Evolutionary conservation across 2,888 invertebrate species (phyloP), one percentile per base, ranked within the genome.

Genomic region (Salticus scenicus): DNA sequence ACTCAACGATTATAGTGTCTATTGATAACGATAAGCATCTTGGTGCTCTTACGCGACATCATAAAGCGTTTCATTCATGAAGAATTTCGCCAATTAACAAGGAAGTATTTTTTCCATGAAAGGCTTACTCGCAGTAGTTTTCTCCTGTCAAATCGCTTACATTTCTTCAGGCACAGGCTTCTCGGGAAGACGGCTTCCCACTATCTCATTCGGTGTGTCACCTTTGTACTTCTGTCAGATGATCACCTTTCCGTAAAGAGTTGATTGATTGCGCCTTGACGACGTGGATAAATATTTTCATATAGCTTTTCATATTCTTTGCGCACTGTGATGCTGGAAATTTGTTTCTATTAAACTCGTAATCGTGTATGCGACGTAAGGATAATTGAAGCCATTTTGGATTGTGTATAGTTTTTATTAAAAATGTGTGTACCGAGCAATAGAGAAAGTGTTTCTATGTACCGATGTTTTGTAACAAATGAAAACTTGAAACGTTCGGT

Each of bases 61-160:
- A 84, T 78, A 84, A 84, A 73, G 83, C 83, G 66, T 73, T 69
- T 73, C 77, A 73, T 84, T 84, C 83, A 84, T 77, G 42, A 47
- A 57, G 69, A 37, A 77, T 72, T 31, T 51, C 83, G 83, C 77
- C 83, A 84, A 84, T 84, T 84, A 84, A 73, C 69, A 66, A 77
- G 71, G 71, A 77, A 72, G 73, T 57, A 24, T 42, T 24, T 66
- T 72, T 66, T 30, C 17, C 31, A 27, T 33, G 27, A 28, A n/a
- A 51, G 67, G 47, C 47, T 33, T 27, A 51, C 66, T 28, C 10
- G 17, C 14, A 2, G 66, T n/a, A n/a, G n/a, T n/a, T 17, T n/a
- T 17, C 31, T 31, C 30, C 51, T 51, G n/a, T 66, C 66, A 31
- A 14, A 17, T 12, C 31, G 12, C 71, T 12, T 27, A 1, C 17